Base-by-base conservation (phyloP, 1,140 invertebrate genomes). In the Araneus ventricosus region DNA sequence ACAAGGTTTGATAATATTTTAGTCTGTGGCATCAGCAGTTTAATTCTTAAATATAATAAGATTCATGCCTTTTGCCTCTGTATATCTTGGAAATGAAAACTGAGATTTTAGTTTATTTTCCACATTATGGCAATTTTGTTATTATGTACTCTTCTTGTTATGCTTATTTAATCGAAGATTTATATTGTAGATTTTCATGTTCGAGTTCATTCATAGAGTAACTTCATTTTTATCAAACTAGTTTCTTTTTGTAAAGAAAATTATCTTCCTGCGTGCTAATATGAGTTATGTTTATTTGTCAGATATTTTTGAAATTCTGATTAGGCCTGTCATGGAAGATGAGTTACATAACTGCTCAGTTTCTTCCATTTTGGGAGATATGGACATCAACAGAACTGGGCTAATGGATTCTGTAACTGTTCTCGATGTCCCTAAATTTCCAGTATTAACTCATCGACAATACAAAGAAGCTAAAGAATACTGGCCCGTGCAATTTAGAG, bases 401-500 rank as follows among this genome's bases (percentile, higher is more conserved):
- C 27, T 93, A 41, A 52, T 20, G 22, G 37, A 82, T 80, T 57
- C 52, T 45, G 92, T 67, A 63, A 37, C 75, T 63, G 17, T 94
- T 34, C 5, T 8, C 0, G n/a, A 89, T 24, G 97, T 99, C 1
- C 96, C 97, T 0, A 95, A 95, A 63, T 94, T 94, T 6, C 94
- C 96, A 22, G 97, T 97, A 6, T 96, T 96, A 94, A 96, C 97
- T 1, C 96, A 96, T 87, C 95, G 95, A 75, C 98, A 99, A 94
- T 97, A 97, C 95, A 95, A 96, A 14, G 95, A 96, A 94, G 96
- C 96, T 4, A 96, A 96, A 2, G 95, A 96, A 92, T 95, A 97
- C 57, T 99, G 98, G 98, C 97, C 98, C 0, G 96, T 97, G 39
- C 98, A 98, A 95, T 99, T 99, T 94, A 95, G 96, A 94, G 95